phyloP scores from a whole-genome alignment of 2,888 invertebrate species.

The Siphonodentalium dalli region DNA sequence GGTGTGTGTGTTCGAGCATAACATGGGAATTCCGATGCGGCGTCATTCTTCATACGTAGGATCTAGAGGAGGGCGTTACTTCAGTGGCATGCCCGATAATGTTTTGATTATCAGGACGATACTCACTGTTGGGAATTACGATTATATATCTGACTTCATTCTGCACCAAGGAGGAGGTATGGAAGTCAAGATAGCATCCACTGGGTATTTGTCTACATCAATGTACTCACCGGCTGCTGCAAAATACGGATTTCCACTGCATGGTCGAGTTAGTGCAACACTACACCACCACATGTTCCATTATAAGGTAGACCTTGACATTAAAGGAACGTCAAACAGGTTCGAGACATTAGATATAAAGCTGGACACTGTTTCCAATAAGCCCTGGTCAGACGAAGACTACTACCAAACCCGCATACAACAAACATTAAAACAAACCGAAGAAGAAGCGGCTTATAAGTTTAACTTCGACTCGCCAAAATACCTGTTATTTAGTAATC shows the following conservation, averaged over 20 bases:
- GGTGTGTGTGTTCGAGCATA: conserved; percentile 48
- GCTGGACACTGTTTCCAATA: conserved; percentile 19
- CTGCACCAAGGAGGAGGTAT: conserved; percentile 47
- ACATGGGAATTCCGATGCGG: conserved; percentile 39
- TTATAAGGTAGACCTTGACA: conserved; percentile 45
- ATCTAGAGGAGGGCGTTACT: conserved; percentile 23
- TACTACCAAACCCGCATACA: conserved; percentile 33
- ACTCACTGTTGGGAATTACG: conserved; percentile 43
- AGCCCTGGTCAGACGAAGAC: conserved; percentile 1
- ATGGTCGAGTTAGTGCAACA: conserved; percentile 31
- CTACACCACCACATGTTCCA: conserved; percentile 45
- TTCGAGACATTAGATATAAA: conserved; percentile 41
- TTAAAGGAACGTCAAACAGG: conserved; percentile 37
- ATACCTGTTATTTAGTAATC: conserved; percentile 39
- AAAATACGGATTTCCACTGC: conserved; percentile 34
- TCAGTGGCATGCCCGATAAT: conserved; percentile 39
- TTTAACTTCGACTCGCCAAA: conserved; percentile 48
- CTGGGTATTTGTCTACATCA: conserved; percentile 42
- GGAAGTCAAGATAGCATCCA: conserved; percentile 39
- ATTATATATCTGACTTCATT: conserved; percentile 45
- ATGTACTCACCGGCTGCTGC: conserved; percentile 25
- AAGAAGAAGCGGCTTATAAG: conserved; percentile 38
- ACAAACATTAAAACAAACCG: conserved; percentile 31
- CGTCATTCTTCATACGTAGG: conserved; percentile 31
- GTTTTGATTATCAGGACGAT: conserved; percentile 40